A percentile compares a stretch with the other conserved stretches of the same genome.
phyloP scores from a whole-genome alignment of 2,888 invertebrate genomes.

The Torymus texanus region DNA sequence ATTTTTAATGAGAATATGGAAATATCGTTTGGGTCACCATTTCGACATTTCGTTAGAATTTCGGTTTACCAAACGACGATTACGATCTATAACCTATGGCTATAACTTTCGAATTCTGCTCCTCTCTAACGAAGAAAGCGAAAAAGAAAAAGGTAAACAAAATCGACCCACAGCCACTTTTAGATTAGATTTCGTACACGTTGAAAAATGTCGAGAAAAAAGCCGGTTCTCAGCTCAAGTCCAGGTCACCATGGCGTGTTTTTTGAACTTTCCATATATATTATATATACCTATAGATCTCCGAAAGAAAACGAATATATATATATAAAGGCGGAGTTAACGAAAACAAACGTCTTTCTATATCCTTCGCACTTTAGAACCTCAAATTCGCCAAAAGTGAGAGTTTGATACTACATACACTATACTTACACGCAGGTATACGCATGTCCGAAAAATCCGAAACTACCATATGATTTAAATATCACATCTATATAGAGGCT shows the following conservation, averaged over 20 bases:
- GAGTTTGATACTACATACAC: too few species aligned
- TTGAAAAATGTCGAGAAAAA: constrained; percentile 22
- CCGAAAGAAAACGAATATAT: too few species aligned
- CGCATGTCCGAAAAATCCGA: not conserved
- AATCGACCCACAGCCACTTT: not conserved
- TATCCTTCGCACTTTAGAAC: not conserved
- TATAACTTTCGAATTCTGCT: constrained; percentile 20
- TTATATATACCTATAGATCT: too few species aligned
- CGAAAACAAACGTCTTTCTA: too few species aligned
- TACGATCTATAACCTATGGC: not conserved
- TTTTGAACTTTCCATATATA: too few species aligned
- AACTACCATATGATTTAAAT: not conserved
- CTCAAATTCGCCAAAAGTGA: too few species aligned
- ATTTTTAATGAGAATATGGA: too few species aligned
- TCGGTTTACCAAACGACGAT: not conserved
- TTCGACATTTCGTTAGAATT: too few species aligned
- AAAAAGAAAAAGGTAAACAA: constrained; percentile 6
- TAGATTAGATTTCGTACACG: not conserved
- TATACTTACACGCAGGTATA: not conserved
- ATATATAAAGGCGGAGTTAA: too few species aligned
- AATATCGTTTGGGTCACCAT: too few species aligned
- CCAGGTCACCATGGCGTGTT: too few species aligned
- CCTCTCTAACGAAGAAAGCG: not conserved
- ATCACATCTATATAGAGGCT: not conserved
- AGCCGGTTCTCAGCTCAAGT: constrained; percentile 19